Evolutionary conservation across 1,140 invertebrate genomes (phyloP), one percentile per base, ranked within the genome.

Genomic region (Drosophila tristis): DNA sequence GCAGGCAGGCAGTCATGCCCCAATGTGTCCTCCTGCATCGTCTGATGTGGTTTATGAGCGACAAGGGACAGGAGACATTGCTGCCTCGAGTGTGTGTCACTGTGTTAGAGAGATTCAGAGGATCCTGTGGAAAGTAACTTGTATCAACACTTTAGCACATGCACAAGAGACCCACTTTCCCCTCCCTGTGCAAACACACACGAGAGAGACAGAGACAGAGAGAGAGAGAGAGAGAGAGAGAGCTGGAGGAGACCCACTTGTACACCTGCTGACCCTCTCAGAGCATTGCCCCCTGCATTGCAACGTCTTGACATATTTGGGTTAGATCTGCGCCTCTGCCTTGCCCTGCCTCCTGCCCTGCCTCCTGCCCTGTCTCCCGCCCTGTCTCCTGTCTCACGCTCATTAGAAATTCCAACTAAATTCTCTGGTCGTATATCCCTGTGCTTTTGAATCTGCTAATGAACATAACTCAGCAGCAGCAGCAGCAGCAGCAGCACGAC

Each of bases 71-170:
- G 16, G 26, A 64, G 31, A 45, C 50, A 71, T 42, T 47, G 67
- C 48, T 31, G 42, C 51, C 51, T 42, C 48, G 44, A 59, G 74
- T 67, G 78, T 85, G 66, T 86, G 82, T 82, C 75, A 86, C 62
- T 87, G 78, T 81, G 81, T 75, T 81, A 78, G 50, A 42, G 13
- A 53, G 39, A 43, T 25, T 25, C 23, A 25, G 23, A 39, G 66
- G 64, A 45, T 49, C 35, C 15, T 45, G 57, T 49, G 55, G 61
- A 87, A 82, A 89, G 84, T 87, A 89, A 82, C 84, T 87, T 84
- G 84, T 87, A 87, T 87, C 84, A 89, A 87, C 84, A 89, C 79
- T 87, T 87, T 87, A 87, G 84, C 84, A 89, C 84, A 89, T 87
- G 79, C 84, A 87, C 44, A 87, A 87, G 78, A 78, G 65, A 58